A percentile compares a stretch with the other conserved stretches of the same genome.
Evolutionary conservation across 1,140 invertebrate genomes (phyloP).

Genomic region (Caenorhabditis briggsae): DNA sequence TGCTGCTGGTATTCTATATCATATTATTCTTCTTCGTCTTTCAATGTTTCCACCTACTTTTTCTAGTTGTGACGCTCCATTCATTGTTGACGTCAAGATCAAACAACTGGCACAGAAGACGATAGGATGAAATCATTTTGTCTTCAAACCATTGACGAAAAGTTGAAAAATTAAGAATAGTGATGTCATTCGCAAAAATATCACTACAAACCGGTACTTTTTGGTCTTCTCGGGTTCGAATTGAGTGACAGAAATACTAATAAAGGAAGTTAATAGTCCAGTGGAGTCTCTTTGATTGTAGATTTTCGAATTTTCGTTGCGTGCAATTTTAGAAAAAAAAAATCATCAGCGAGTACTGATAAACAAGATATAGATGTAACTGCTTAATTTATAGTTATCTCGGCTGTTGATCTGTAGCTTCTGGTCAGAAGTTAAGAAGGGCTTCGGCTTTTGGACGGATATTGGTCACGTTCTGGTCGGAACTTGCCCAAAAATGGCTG

Average conservation of each 20-base stretch:
- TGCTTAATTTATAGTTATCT: no score
- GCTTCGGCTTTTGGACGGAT: no score
- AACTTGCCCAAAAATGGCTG: no score
- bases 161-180: slow-evolving; percentile 35
- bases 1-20: background rate
- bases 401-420: no score
- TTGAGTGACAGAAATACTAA: slow-evolving; percentile 18
- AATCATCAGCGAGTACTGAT: no score
- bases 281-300: no score
- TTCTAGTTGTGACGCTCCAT: background rate
- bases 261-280: background rate
- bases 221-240: slow-evolving; percentile 10
- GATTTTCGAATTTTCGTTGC: no score
- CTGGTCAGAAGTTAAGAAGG: no score
- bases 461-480: no score
- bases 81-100: slow-evolving; percentile 48
- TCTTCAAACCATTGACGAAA: slow-evolving; percentile 45
- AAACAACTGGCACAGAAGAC: slow-evolving; percentile 7
- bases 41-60: background rate
- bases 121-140: background rate
- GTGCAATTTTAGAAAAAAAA: no score
- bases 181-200: slow-evolving; percentile 17
- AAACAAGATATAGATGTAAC: no score
- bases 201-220: slow-evolving; percentile 40
- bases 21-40: background rate